Evolutionary conservation across 2,797 vertebrate species (phyloP).

Genomic region (Ceryle rudis): DNA sequence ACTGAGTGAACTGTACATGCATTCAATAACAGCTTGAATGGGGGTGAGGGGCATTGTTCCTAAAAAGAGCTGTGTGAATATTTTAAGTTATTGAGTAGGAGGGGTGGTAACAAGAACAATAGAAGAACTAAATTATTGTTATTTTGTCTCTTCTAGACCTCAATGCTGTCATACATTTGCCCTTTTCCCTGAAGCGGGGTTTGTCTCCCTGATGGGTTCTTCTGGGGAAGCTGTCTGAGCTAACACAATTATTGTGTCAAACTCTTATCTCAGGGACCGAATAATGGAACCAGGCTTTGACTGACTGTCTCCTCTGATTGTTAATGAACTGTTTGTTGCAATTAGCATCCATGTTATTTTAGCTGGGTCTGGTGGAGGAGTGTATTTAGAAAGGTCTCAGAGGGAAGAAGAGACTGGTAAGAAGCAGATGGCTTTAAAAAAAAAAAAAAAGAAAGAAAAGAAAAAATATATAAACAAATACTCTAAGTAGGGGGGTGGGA

Average conservation of each 20-base stretch:
- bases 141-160: conserved; percentile 42
- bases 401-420: not conserved
- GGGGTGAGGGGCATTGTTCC: not conserved
- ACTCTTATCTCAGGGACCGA: not conserved
- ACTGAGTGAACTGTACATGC: not conserved
- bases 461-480: not conserved
- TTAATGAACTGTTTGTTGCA: conserved; percentile 3
- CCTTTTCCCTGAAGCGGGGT: not conserved
- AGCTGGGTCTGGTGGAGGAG: not conserved
- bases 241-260: conserved; percentile 41
- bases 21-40: not conserved
- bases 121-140: conserved; percentile 23
- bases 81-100: conserved; percentile 37
- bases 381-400: not conserved
- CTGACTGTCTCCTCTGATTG: not conserved
- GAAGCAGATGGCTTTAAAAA: not conserved
- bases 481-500: not conserved
- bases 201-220: conserved; percentile 12
- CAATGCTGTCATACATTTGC: not conserved
- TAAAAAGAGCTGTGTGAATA: conserved; percentile 38
- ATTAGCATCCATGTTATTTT: not conserved
- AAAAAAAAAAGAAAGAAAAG: not conserved
- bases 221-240: conserved; percentile 20
- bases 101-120: conserved; percentile 16
- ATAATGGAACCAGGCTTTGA: conserved; percentile 7